Conservation (phyloP, 2,113 vertebrate genomes). For the Mobula hypostoma region DNA sequence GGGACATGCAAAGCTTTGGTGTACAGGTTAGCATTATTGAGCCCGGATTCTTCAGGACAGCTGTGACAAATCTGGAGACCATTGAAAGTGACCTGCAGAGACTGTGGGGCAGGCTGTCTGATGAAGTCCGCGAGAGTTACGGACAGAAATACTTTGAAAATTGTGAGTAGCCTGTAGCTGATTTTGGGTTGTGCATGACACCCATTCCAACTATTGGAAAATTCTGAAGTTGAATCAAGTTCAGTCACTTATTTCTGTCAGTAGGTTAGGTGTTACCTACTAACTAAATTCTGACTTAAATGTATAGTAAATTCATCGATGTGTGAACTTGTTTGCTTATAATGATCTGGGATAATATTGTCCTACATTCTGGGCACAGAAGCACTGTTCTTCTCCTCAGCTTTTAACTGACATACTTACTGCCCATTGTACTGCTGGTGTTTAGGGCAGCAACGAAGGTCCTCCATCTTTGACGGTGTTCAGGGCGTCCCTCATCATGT, state of each 20-base stretch:
- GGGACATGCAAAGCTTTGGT: conserved; percentile 78
- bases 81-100: conserved; percentile 66
- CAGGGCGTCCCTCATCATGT: too few relatives aligned
- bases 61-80: conserved; percentile 62
- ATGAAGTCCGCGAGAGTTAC: conserved; percentile 68
- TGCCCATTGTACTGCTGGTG: too few relatives aligned
- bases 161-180: conserved; percentile 59
- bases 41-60: conserved; percentile 83
- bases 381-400: background rate
- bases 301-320: background rate
- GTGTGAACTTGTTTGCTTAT: background rate
- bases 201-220: background rate
- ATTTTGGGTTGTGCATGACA: background rate
- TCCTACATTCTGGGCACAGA: background rate
- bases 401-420: background rate
- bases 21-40: conserved; percentile 82
- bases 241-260: background rate
- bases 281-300: background rate
- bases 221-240: background rate
- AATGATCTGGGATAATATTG: background rate
- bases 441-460: too few relatives aligned
- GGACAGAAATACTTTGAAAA: conserved; percentile 74
- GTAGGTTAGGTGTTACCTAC: background rate
- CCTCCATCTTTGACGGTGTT: too few relatives aligned
- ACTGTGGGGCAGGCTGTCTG: conserved; percentile 70